Base-by-base conservation (phyloP, 1,140 invertebrate species). In the Sminthurides bifidus region DNA sequence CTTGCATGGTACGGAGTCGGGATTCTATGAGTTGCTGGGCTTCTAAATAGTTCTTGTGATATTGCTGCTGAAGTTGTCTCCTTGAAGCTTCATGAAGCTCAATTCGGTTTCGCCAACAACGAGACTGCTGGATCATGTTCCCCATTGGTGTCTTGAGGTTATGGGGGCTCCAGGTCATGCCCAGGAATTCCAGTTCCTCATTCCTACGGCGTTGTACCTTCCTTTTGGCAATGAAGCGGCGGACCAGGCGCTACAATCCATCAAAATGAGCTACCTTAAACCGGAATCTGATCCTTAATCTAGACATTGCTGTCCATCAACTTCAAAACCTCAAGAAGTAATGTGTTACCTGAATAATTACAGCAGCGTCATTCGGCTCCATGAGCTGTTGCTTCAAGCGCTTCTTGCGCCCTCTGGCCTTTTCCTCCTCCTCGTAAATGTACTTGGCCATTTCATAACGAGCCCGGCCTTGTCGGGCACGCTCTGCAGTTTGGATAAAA, bases 131-230 rank as follows among this genome's bases (percentile, higher is more conserved):
- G 10, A 43, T 43, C 41, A 14, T 6, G 10, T 43, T 43, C 8
- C 21, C 41, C 41, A 43, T 43, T 23, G 21, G 10, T 10, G 41
- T 43, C 15, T 43, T 43, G 8, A 23, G n/a, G 19, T 21, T 5
- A 49, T 49, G 24, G 17, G 17, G 46, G 6, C 46, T 35, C 2
- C n/a, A 24, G 6, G 30, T n/a, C 71, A 76, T 75, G 61, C 85
- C 89, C 60, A 94, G 87, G 14, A 93, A 75, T 17, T 90, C 72
- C 80, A 92, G 89, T 73, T 93, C 89, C 55, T 88, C 77, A 48
- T 79, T 71, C 60, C 85, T 83, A 50, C 79, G 74, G 48, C 78
- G 80, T 24, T 78, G 74, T 1, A 87, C 83, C 52, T 76, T 76
- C 53, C 79, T 68, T 29, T 85, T 74, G 0, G 83, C 80, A n/a